A percentile compares a stretch with the other conserved stretches of the same genome.
Conservation (phyloP, 2,797 vertebrate species). For the Coluber constrictor region DNA sequence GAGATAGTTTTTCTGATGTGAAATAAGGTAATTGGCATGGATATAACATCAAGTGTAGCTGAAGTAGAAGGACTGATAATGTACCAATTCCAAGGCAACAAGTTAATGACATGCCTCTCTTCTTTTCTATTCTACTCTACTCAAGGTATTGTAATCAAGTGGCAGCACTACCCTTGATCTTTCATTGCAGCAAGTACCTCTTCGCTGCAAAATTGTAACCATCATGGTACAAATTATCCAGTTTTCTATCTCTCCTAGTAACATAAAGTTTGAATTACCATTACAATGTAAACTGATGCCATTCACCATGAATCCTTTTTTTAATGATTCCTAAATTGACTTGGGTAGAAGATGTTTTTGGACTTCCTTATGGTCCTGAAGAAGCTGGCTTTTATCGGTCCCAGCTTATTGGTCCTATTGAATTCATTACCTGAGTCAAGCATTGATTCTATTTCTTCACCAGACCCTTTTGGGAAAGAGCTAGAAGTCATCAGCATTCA, state of each 20-base stretch:
- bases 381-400: neutral
- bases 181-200: neutral
- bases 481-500: neutral
- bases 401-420: neutral
- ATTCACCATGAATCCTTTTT: neutral
- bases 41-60: neutral
- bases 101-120: neutral
- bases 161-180: neutral
- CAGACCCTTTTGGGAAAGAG: neutral
- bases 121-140: neutral
- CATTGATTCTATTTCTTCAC: neutral
- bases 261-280: neutral
- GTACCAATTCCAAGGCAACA: neutral
- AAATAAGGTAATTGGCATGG: neutral
- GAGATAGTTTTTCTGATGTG: neutral
- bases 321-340: neutral
- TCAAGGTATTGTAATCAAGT: neutral
- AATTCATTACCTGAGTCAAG: neutral
- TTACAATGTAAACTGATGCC: neutral
- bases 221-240: neutral
- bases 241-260: neutral
- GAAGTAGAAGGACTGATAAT: neutral
- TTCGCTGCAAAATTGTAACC: neutral
- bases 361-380: neutral
- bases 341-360: neutral